A percentile compares a stretch with the other conserved stretches of the same genome.
These are phyloP conservation scores for Mico argentatus DNA, from an alignment of 2,797 vertebrate species.

Conservation along the genomic window DNA sequence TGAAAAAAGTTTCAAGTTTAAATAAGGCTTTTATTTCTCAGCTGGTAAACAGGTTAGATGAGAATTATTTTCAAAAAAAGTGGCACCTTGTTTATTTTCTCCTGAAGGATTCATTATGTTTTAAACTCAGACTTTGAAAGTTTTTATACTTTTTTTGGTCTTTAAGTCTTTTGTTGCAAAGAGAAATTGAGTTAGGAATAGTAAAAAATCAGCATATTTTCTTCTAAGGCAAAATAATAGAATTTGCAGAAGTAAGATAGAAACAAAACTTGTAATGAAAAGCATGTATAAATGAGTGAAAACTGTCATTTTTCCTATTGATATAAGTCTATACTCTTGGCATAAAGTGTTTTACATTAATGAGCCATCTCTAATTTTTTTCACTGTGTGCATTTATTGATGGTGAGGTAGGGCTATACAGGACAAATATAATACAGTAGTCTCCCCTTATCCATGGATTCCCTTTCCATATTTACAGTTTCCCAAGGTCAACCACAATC, in stretches of 20 bases:
- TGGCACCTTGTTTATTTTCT: slow-evolving; percentile 55
- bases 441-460: neutral
- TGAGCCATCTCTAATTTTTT: neutral
- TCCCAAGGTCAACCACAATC: neutral
- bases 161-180: slow-evolving; percentile 1
- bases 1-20: slow-evolving; percentile 45
- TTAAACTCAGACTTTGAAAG: slow-evolving; percentile 29
- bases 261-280: neutral
- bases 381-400: neutral
- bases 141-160: neutral
- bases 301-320: neutral
- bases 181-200: slow-evolving; percentile 11
- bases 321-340: neutral
- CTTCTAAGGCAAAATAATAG: neutral
- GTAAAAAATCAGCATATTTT: slow-evolving; percentile 3
- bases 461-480: neutral
- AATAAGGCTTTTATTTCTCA: slow-evolving; percentile 59
- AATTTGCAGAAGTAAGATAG: neutral
- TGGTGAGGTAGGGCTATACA: neutral
- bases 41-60: slow-evolving; percentile 49
- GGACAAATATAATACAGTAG: neutral
- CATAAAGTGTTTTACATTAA: neutral
- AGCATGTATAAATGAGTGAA: neutral
- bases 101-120: slow-evolving; percentile 26
- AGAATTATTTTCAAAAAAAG: slow-evolving; percentile 28